Evolutionary conservation across 1,140 invertebrate species (phyloP), one percentile per base, ranked within the genome.

Genomic region (Arctopsyche grandis): DNA sequence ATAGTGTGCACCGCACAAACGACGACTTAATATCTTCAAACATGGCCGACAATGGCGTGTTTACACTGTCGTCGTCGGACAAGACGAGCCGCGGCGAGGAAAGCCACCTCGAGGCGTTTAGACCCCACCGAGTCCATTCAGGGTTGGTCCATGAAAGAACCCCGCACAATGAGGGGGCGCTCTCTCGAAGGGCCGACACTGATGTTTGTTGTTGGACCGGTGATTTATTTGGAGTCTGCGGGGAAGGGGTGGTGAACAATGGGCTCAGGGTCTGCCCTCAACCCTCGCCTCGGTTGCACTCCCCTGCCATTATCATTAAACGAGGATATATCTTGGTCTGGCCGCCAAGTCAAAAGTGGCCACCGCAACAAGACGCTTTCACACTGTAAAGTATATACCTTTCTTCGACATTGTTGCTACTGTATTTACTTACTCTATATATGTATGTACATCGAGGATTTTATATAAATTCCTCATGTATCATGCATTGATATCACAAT

Each of bases 201-300:
- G 81, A 82, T 82, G 81, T 82, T 82, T 78, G 81, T 80, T 82
- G 81, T 82, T 82, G 75, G 56, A 56, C n/a, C 44, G 58, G 81
- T 82, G 81, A 82, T 82, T 82, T 82, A 82, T 82, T 82, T 79
- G 66, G 63, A 79, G 48, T 77, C 63, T 38, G 48, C 63, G 60
- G 70, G 66, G 43, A 26, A 38, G 70, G 26, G 78, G 56, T 29
- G 80, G 76, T 52, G 43, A 79, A 79, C 80, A 79, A 79, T 82
- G 69, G 44, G 43, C 71, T 38, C 19, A 43, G 29, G 74, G 74
- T 38, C 66, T 52, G 38, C 69, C 26, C 38, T 44, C 29, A 1
- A 60, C 56, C 56, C 14, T 60, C 29, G 9, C 56, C 56, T 5
- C 10, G 12, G 12, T 52, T 22, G 16, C 69, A 69, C 75, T 66